Conservation (phyloP, 2,888 invertebrate genomes). For the Mylabris sibirica region DNA sequence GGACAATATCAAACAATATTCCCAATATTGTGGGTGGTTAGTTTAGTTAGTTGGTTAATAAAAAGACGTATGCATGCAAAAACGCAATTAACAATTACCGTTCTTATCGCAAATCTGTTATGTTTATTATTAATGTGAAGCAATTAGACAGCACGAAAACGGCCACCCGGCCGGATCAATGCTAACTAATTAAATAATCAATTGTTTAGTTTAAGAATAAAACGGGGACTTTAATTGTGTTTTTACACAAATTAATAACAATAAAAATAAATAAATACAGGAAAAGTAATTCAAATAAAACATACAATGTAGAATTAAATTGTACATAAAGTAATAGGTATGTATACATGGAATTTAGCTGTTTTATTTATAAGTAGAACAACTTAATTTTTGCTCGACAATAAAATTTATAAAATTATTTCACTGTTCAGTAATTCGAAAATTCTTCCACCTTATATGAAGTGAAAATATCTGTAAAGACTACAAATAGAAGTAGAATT, state of each 20-base stretch:
- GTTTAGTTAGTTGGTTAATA: background rate
- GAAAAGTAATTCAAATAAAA: constrained; percentile 12
- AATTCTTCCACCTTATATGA: too few species aligned
- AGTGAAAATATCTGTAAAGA: too few species aligned
- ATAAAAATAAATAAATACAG: constrained; percentile 13
- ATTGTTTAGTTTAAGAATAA: constrained; percentile 50
- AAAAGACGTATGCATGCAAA: constrained; percentile 59
- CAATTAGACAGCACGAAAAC: constrained; percentile 61
- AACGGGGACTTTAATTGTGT: constrained; percentile 16
- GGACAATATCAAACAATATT: background rate
- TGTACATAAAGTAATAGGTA: background rate
- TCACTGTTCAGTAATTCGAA: too few species aligned
- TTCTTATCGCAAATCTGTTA: constrained; percentile 62
- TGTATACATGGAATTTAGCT: too few species aligned
- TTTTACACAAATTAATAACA: constrained; percentile 20
- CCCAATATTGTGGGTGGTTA: constrained; percentile 1
- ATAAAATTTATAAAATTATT: too few species aligned
- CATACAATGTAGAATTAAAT: constrained; percentile 18
- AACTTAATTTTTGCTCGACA: too few species aligned
- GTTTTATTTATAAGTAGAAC: too few species aligned
- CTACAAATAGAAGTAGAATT: too few species aligned
- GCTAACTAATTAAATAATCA: constrained; percentile 60
- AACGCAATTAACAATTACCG: constrained; percentile 63
- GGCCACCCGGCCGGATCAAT: constrained; percentile 52
- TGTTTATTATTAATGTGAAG: constrained; percentile 63